phyloP scores from a whole-genome alignment of 2,888 invertebrate species.

The Lasioglossum calceatum region DNA sequence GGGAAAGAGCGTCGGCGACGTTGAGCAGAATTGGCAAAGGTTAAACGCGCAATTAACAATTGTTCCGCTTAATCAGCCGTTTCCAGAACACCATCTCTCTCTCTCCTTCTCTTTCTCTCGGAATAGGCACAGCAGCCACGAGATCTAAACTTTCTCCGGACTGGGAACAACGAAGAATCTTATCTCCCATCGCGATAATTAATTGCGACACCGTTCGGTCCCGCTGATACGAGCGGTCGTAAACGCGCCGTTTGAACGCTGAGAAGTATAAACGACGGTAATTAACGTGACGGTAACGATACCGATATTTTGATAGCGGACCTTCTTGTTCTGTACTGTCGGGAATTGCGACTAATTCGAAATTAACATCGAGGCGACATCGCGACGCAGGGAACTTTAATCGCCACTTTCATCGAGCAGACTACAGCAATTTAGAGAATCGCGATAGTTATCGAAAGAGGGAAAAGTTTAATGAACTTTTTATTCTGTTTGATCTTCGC shows the following conservation, averaged over 20 bases:
- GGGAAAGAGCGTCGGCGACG: background rate
- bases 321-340: background rate
- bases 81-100: constrained; percentile 2
- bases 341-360: background rate
- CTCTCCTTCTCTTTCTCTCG: constrained; percentile 1
- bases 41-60: constrained; percentile 74
- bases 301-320: constrained; percentile 11
- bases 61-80: constrained; percentile 53
- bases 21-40: constrained; percentile 65
- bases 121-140: constrained; percentile 22
- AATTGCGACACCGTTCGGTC: constrained; percentile 34
- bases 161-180: constrained; percentile 27
- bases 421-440: background rate
- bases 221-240: constrained; percentile 18
- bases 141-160: constrained; percentile 13
- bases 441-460: background rate
- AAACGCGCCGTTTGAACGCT: constrained; percentile 10
- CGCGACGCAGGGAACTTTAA: background rate
- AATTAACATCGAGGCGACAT: background rate
- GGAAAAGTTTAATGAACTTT: background rate
- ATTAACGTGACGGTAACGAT: constrained; percentile 12
- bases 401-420: background rate
- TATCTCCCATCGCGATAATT: constrained; percentile 42
- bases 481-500: background rate
- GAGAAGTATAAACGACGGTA: constrained; percentile 8